Evolutionary conservation across 2,888 invertebrate species (phyloP), one percentile per base, ranked within the genome.

Genomic region (Seira ritae): DNA sequence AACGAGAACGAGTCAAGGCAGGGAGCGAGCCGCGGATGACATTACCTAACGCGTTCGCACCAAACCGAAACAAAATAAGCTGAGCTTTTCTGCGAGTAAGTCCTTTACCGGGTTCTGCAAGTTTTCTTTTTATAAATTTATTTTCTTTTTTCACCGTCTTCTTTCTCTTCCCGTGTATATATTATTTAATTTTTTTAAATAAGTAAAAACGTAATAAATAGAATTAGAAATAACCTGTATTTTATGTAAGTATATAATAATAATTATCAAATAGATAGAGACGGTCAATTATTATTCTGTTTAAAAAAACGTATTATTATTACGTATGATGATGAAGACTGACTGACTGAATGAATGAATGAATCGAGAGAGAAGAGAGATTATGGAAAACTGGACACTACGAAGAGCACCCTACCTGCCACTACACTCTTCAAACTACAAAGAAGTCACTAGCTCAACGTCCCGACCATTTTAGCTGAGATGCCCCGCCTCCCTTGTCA

Each of bases 341-440:
- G 80, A 80, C 68, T 74, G 73, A 80, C 55, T 80, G 74, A 80
- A 68, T 75, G 80, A 80, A 68, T 74, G 80, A 72, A 71, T 78
- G 67, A 75, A 80, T 74, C 60, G 76, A 76, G 77, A 80, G 80
- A 76, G 74, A 80, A 74, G 74, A 80, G 80, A 80, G 75, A 80
- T 80, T 74, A 69, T 80, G 80, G 80, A 80, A 79, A 83, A 86
- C 84, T 85, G 88, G 86, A 87, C 87, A 88, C 88, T 87, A 88
- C 86, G 86, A 83, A 86, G 86, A 86, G 84, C 86, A 84, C 86
- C 86, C 84, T 83, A 87, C 86, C 86, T 87, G 84, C 86, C 87
- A 88, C 88, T 88, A 87, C 87, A 88, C 87, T 87, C 86, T 87
- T 86, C 82, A 85, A 88, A 88, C 88, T 88, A 87, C 87, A 87